Base-by-base conservation (phyloP, 2,888 invertebrate genomes). In the Ectemnius lituratus region DNA sequence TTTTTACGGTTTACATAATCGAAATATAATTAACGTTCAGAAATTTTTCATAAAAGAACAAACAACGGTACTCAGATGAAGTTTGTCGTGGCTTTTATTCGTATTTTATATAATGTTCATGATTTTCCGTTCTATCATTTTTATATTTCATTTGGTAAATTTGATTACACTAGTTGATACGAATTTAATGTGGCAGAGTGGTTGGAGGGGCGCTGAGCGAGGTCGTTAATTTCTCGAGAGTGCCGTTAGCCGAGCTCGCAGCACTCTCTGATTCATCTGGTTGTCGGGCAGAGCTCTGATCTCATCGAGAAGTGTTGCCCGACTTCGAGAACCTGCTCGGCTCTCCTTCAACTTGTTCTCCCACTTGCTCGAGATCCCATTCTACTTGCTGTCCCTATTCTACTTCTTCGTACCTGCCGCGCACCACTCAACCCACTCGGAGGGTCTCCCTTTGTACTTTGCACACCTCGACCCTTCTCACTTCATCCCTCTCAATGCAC, bases 161-260 rank as follows among this genome's bases (percentile, higher is more conserved):
- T 23, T 23, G 2, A 3, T 23, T 23, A 23, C 23, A 23, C 23
- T 3, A 3, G 3, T 23, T 23, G 2, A 23, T 23, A 23, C 23
- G 23, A 23, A 3, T 23, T 23, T 23, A 23, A 23, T 23, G 23
- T 3, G 2, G 0, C 3, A 2, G 23, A 23, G 23, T 23, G 23
- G 23, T 23, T 23, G 23, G 2, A 1, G 20, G 20, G 20, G 20
- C 20, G 20, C 1, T 23, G 23, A 23, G 23, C 64, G 67, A 62
- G 71, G 65, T 78, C 78, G 74, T 78, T 78, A 75, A 75, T 78
- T 74, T 70, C 78, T 78, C 64, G 64, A 75, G 71, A 74, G 78
- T 78, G 71, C 78, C 74, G 78, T 78, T 78, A 78, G 69, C 47
- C n/a, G 47, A 2, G 13, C 47, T 14, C 16, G 60, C 27, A 52